These are phyloP conservation scores for Tribolium castaneum DNA, from an alignment of 1,140 invertebrate species.

Conservation along the genomic window DNA sequence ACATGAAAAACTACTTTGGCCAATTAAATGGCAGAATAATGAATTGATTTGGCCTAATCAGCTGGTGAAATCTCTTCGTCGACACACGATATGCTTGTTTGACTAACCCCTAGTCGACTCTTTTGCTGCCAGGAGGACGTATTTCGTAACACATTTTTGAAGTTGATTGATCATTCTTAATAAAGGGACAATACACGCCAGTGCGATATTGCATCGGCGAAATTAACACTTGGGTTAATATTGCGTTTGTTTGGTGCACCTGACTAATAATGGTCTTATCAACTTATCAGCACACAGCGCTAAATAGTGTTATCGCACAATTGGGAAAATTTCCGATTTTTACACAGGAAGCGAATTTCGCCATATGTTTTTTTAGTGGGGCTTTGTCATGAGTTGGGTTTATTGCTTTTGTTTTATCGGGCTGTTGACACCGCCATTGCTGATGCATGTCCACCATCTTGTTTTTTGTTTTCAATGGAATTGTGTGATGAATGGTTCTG, in stretches of 20 bases:
- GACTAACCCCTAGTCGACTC: conserved; percentile 16
- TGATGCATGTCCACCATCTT: conserved; percentile 12
- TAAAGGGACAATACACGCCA: conserved; percentile 11
- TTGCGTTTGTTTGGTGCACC: conserved; percentile 5
- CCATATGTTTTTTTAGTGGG: neutral
- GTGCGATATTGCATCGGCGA: neutral
- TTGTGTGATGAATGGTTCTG: neutral
- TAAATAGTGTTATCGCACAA: conserved; percentile 3
- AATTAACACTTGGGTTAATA: conserved; percentile 12
- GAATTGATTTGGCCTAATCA: conserved; percentile 52
- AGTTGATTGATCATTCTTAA: conserved; percentile 51
- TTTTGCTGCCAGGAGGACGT: conserved; percentile 25
- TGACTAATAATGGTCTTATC: neutral
- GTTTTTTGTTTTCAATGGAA: conserved; percentile 23
- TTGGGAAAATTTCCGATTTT: neutral
- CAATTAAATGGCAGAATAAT: conserved; percentile 54
- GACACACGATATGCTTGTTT: conserved; percentile 52
- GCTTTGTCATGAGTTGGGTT: neutral
- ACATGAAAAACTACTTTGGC: conserved; percentile 54
- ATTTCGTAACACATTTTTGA: conserved; percentile 42
- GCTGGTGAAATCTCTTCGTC: conserved; percentile 29
- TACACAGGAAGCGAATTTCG: neutral
- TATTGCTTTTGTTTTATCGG: conserved; percentile 5
- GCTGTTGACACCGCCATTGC: conserved; percentile 2
- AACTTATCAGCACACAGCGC: neutral